Evolutionary conservation across 2,888 invertebrate species (phyloP), one percentile per base, ranked within the genome.

Genomic region (Eristalinus aeneus): DNA sequence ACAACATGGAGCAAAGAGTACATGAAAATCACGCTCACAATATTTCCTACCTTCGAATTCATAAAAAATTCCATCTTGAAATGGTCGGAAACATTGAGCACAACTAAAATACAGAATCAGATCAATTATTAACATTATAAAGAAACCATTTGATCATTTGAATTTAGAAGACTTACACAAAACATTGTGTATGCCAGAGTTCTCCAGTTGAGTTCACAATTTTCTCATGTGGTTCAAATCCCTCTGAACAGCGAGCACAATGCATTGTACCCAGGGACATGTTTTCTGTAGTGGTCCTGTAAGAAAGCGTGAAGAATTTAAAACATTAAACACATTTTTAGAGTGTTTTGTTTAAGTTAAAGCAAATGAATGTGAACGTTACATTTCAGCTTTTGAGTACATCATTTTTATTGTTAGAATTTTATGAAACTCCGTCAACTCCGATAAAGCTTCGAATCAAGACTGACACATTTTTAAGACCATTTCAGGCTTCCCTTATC

Each of bases 11-110:
- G 98, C 97, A 93, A 98, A 98, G 8, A 98, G 93, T 23, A 98
- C 98, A 93, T 99, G 99, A 92, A 99, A 99, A 93, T 99, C 99
- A 91, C 98, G 97, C 93, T 99, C 99, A 91, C 99, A 99, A 92
- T 99, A 99, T 93, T 99, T 99, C 88, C 99, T 95, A 0, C 98
- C 99, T 93, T 99, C 99, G 92, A 99, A 99, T 94, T 99, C 99
- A 92, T 98, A 99, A 92, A 99, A 99, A 64, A 98, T 96, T 71
- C 99, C 99, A 91, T 99, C 99, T 83, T 97, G 98, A 91, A 99
- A 99, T 61, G 98, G 97, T 82, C 98, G 96, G 93, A 99, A 99
- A 92, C 99, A 99, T 93, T 99, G 99, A 0, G 99, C 99, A 93
- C 99, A 99, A 27, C 99, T 97, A 90, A 0, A 88, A 76, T 22